phyloP scores from a whole-genome alignment of 2,113 vertebrate species.

The Caracal caracal region DNA sequence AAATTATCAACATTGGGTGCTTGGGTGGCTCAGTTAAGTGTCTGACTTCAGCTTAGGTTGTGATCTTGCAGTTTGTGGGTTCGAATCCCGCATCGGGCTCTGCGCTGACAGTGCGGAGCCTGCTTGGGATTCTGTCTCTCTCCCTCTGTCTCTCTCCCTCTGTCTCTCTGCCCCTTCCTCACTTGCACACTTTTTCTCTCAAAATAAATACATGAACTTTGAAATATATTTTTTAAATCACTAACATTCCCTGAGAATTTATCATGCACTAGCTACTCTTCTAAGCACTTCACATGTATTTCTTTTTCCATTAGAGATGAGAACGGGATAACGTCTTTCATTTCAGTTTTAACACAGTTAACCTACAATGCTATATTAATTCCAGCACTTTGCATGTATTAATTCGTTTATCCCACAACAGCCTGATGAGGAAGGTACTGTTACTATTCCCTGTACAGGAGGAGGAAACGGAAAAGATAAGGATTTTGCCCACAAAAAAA shows the following conservation, averaged over 20 bases:
- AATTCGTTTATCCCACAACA: background rate
- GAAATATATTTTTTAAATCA: background rate
- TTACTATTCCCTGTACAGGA: background rate
- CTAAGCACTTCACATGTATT: background rate
- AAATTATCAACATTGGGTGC: background rate
- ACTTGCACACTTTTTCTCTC: too few species aligned
- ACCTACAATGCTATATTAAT: too few species aligned
- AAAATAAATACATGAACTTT: too few species aligned
- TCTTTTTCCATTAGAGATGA: background rate
- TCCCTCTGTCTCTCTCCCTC: too few species aligned
- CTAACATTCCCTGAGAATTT: background rate
- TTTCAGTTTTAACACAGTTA: background rate
- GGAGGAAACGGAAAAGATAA: background rate
- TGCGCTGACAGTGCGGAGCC: too few species aligned
- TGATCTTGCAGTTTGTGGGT: too few species aligned
- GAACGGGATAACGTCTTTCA: background rate
- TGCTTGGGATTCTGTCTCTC: too few species aligned
- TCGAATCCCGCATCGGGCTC: too few species aligned
- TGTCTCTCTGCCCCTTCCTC: too few species aligned
- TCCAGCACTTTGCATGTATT: rapidly evolving
- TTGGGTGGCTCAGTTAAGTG: too few species aligned
- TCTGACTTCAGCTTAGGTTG: too few species aligned
- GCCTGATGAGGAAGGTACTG: background rate
- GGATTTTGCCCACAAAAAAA: background rate
- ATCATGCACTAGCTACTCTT: background rate